phyloP scores from a whole-genome alignment of 2,888 invertebrate genomes.

The Xestoiulus laeticollis region DNA sequence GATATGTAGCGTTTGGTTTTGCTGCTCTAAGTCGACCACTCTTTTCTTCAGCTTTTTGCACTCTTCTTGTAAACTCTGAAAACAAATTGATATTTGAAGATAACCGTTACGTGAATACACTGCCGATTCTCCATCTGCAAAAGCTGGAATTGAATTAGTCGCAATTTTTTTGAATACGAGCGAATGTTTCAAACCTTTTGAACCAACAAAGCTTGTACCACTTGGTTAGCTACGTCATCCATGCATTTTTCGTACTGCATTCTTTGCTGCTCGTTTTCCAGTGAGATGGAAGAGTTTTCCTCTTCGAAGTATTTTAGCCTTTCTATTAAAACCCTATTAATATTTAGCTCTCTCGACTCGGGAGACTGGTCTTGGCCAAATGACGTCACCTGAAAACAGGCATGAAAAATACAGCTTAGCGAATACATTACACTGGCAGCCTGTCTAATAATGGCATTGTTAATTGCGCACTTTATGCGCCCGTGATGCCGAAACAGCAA shows the following conservation, averaged over 20 bases:
- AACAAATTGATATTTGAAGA: slow-evolving; percentile 53
- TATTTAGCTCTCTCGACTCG: slow-evolving; percentile 52
- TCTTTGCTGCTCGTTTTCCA: slow-evolving; percentile 74
- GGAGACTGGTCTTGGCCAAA: slow-evolving; percentile 43
- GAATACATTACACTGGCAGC: neutral
- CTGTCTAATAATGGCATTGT: neutral
- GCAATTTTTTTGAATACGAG: neutral
- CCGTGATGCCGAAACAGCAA: neutral
- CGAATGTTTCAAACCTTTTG: slow-evolving; percentile 74
- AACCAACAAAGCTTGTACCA: slow-evolving; percentile 81
- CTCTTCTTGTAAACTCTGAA: slow-evolving; percentile 80
- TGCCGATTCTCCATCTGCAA: neutral
- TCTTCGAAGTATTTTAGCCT: slow-evolving; percentile 69
- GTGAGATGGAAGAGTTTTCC: slow-evolving; percentile 72
- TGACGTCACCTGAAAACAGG: slow-evolving; percentile 36
- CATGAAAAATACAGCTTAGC: neutral
- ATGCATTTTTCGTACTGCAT: slow-evolving; percentile 81
- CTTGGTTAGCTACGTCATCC: slow-evolving; percentile 84
- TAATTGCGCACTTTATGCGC: neutral
- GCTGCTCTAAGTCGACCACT: slow-evolving; percentile 80
- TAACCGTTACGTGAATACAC: neutral
- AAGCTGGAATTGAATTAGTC: no score
- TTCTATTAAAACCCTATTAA: slow-evolving; percentile 66
- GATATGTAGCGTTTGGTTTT: slow-evolving; percentile 78
- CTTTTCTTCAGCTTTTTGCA: slow-evolving; percentile 76